A percentile compares a stretch with the other conserved stretches of the same genome.
Conservation (phyloP, 2,113 vertebrate genomes). For the Anas platyrhynchos region DNA sequence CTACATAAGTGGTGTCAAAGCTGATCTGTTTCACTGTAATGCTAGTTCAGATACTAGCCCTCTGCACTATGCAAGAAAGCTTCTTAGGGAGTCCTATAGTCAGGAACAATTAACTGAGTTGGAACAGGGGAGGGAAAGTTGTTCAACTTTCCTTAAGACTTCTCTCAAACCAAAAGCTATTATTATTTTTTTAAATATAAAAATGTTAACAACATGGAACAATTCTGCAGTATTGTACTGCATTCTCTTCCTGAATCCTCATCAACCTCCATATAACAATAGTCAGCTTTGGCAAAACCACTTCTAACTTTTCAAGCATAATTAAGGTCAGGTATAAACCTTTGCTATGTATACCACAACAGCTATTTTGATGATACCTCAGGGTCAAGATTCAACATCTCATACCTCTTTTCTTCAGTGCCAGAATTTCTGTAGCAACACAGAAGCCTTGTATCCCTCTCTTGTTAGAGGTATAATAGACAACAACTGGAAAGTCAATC, state of each 20-base stretch:
- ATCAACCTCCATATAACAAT: accelerated
- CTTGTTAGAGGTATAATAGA: neutral
- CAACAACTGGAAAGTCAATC: neutral
- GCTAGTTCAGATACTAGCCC: neutral
- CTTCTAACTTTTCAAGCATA: neutral
- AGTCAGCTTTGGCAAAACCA: neutral
- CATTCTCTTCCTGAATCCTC: neutral
- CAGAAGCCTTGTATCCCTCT: neutral
- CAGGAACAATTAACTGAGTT: neutral
- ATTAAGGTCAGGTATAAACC: neutral
- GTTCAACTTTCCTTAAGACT: neutral
- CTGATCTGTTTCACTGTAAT: neutral
- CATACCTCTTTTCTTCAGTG: neutral
- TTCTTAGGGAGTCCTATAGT: accelerated
- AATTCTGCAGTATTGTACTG: neutral
- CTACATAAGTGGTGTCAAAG: neutral
- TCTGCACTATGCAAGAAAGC: neutral
- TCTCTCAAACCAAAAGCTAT: neutral
- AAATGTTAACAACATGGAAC: accelerated
- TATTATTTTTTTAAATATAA: neutral
- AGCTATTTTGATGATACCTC: neutral
- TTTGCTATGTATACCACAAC: neutral
- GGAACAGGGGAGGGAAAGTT: neutral
- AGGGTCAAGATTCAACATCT: neutral
- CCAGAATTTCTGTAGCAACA: neutral